phyloP scores from a whole-genome alignment of 2,888 invertebrate genomes.

The Cantharis flavilabris region DNA sequence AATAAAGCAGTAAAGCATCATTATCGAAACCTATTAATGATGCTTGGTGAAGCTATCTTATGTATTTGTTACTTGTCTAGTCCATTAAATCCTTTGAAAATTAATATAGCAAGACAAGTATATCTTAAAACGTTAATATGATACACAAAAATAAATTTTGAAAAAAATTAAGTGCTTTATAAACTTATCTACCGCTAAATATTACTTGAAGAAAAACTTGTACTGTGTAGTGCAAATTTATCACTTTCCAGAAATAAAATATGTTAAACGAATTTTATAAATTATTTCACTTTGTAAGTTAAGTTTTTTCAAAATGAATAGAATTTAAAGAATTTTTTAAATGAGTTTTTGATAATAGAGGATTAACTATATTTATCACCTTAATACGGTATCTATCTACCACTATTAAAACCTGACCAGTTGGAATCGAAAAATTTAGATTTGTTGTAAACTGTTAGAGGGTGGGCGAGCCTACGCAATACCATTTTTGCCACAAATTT shows the following conservation, averaged over 20 bases:
- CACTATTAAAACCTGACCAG: background rate
- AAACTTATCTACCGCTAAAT: background rate
- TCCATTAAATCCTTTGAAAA: background rate
- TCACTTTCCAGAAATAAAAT: background rate
- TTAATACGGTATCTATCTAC: background rate
- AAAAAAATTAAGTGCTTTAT: background rate
- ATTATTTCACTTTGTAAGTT: background rate
- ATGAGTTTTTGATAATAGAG: background rate
- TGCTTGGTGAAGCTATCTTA: conserved; percentile 13
- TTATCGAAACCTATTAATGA: conserved; percentile 16
- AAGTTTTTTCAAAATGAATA: background rate
- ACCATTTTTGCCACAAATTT: too few species aligned
- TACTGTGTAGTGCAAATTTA: background rate
- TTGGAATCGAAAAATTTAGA: background rate
- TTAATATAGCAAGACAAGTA: background rate
- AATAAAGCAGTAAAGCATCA: conserved; percentile 14
- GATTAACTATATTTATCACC: background rate
- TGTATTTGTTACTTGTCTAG: conserved; percentile 5
- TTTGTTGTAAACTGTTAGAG: background rate
- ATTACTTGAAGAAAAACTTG: background rate
- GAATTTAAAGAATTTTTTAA: background rate
- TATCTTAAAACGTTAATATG: background rate
- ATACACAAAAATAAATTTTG: background rate
- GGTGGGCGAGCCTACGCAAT: too few species aligned
- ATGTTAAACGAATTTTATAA: background rate